phyloP scores from a whole-genome alignment of 2,113 vertebrate species.

The Marcusenius ussheri region DNA sequence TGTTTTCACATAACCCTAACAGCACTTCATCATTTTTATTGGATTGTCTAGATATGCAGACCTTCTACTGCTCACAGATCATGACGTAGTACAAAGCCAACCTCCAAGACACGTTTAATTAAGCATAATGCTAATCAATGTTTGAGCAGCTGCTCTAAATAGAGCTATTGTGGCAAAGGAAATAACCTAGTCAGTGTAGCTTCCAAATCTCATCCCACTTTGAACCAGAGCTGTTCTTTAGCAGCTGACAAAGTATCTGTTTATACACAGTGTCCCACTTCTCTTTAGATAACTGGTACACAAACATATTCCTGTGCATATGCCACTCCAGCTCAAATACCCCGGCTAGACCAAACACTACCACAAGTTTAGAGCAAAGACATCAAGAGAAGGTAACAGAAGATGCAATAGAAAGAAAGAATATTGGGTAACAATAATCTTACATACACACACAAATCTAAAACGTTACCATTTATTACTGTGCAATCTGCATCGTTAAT shows the following conservation, averaged over 20 bases:
- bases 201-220: not conserved
- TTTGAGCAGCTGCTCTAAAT: not conserved
- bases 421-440: not conserved
- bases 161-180: not conserved
- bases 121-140: not conserved
- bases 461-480: not conserved
- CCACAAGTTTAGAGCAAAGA: not conserved
- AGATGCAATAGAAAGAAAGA: not conserved
- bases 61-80: not conserved
- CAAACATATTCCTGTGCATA: not conserved
- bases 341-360: not conserved
- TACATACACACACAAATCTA: not conserved
- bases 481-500: not conserved
- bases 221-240: not conserved
- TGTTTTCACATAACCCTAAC: not conserved
- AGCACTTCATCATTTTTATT: not conserved
- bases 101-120: not conserved
- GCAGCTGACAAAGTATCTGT: not conserved
- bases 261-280: not conserved
- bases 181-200: not conserved
- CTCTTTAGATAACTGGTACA: not conserved
- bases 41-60: not conserved
- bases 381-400: not conserved
- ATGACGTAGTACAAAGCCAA: not conserved
- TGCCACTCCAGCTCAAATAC: not conserved